Base-by-base conservation (phyloP, 2,113 vertebrate species). In the Nesogale talazaci region DNA sequence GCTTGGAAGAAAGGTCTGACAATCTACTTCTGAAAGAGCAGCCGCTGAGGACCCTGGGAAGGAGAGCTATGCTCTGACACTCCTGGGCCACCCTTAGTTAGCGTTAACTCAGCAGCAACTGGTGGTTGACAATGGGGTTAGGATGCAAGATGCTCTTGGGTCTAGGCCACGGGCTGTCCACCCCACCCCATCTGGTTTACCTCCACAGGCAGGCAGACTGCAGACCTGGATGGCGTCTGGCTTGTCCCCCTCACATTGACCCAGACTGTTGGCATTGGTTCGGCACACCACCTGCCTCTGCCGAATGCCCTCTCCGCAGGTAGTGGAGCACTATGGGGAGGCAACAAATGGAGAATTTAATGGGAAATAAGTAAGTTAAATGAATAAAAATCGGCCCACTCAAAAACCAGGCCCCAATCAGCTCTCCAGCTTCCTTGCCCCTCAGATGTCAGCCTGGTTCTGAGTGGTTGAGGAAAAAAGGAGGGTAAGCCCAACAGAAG, bases 281-380 rank as follows among this genome's bases (percentile, higher is more conserved):
- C 99, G 98, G 97, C 99, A 99, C 14, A 99, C 98, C 72, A 99
- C 99, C 96, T 99, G 99, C 42, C 99, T 97, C 95, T 99, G 99
- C 96, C 98, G 99, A 88, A 99, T 98, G 0, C 99, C 99, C 67
- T 99, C 98, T 1, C 99, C 99, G 0, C 99, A 99, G 90, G 98
- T 99, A 74, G 98, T 98, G 0, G 99, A 99, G 97, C 99, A 99
- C 99, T 99, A 98, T 0, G 46, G 46, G 46, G 46, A 52, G 46
- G 46, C 46, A 52, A 52, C 46, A 52, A 52, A 5, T 52, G 46
- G 46, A 52, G 46, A 12, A 12, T 52, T 52, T 52, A 52, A 52
- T 12, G 14, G 46, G 46, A 52, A 52, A 11, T 5, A 52, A 6
- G 14, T 52, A 52, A 52, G 46, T 52, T 52, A 52, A 52, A 52